phyloP scores from a whole-genome alignment of 2,888 invertebrate species.

The Dasysyrphus albostriatus region DNA sequence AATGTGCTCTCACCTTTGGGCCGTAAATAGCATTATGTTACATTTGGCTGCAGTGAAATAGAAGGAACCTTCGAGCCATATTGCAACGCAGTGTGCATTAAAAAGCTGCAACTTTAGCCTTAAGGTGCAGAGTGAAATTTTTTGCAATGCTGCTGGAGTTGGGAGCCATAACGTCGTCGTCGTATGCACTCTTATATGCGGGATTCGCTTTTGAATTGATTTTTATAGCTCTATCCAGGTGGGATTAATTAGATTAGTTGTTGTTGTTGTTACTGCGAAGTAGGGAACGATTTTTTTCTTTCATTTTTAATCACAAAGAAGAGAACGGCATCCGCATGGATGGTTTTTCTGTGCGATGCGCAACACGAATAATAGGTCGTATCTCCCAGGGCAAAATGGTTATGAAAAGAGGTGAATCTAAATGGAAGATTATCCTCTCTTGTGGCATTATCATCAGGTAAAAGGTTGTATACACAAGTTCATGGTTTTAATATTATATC shows the following conservation, averaged over 20 bases:
- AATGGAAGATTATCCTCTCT: slow-evolving; percentile 55
- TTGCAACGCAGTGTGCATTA: slow-evolving; percentile 50
- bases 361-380: slow-evolving; percentile 23
- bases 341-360: slow-evolving; percentile 33
- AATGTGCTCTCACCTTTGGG: slow-evolving; percentile 66
- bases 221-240: slow-evolving; percentile 75
- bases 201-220: slow-evolving; percentile 66
- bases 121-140: slow-evolving; percentile 55
- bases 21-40: slow-evolving; percentile 66
- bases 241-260: slow-evolving; percentile 74
- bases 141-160: slow-evolving; percentile 6
- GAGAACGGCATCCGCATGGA: slow-evolving; percentile 49
- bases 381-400: slow-evolving; percentile 54
- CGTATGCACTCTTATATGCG: background rate
- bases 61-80: slow-evolving; percentile 53
- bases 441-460: slow-evolving; percentile 16
- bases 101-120: slow-evolving; percentile 38
- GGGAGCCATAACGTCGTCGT: slow-evolving; percentile 2
- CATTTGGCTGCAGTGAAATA: slow-evolving; percentile 54
- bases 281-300: slow-evolving; percentile 12
- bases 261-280: slow-evolving; percentile 33
- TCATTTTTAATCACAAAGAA: slow-evolving; percentile 18
- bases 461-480: slow-evolving; percentile 36
- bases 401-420: slow-evolving; percentile 63
- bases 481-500: background rate